Conservation (phyloP, 1,140 invertebrate genomes). For the Danaus plexippus region DNA sequence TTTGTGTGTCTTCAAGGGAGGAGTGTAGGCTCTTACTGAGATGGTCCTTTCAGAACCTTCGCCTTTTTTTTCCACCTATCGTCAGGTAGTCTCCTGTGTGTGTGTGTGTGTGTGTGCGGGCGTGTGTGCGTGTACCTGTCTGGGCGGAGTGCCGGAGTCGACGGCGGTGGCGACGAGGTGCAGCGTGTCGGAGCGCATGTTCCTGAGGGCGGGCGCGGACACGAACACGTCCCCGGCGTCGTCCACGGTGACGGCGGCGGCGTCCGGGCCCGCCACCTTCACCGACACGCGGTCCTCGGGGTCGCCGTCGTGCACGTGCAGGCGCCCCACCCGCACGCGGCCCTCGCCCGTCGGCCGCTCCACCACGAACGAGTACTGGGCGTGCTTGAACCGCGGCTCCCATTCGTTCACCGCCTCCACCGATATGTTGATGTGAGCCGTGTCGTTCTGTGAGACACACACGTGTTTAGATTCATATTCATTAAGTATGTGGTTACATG, state of each 20-base stretch:
- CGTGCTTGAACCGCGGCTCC: conserved; percentile 90
- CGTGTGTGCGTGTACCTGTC: conserved; percentile 65
- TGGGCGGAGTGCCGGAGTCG: conserved; percentile 83
- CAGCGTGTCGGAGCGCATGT: conserved; percentile 74
- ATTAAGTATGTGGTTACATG: neutral
- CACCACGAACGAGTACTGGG: conserved; percentile 88
- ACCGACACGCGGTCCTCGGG: conserved; percentile 57
- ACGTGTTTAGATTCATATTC: neutral
- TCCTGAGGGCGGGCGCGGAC: conserved; percentile 45
- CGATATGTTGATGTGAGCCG: conserved; percentile 79
- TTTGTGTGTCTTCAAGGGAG: no score
- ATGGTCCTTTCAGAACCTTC: no score
- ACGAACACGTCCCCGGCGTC: conserved; percentile 72
- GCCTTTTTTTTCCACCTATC: no score
- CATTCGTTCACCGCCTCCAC: conserved; percentile 93
- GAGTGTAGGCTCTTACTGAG: no score
- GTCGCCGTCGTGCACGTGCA: conserved; percentile 78
- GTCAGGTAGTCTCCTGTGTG: no score
- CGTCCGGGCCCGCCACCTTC: conserved; percentile 66
- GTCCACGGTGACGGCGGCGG: conserved; percentile 78
- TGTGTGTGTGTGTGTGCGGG: no score
- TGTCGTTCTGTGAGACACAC: conserved; percentile 79
- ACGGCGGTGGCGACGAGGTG: conserved; percentile 85
- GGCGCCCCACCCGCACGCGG: conserved; percentile 71
- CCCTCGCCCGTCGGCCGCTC: conserved; percentile 53